Percentiles rank a stretch among this genome's conserved stretches.
phyloP scores from a whole-genome alignment of 2,113 vertebrate species.

The Elaphurus davidianus region DNA sequence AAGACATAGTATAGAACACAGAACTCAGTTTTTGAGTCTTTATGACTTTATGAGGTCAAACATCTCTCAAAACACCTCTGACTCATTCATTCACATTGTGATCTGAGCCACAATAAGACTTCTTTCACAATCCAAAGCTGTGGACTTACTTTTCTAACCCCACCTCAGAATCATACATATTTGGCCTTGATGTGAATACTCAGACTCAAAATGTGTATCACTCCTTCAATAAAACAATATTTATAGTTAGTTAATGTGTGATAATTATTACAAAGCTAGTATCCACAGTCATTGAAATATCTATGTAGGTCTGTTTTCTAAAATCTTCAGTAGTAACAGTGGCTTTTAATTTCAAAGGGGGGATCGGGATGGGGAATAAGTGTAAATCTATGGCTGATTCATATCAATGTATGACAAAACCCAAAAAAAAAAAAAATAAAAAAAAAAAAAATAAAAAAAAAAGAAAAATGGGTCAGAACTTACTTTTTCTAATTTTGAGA shows the following conservation, averaged over 20 bases:
- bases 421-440: too few species aligned
- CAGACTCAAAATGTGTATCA: background rate
- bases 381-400: too few species aligned
- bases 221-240: background rate
- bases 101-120: background rate
- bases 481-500: background rate
- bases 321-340: background rate
- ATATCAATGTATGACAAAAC: too few species aligned
- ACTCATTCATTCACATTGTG: background rate
- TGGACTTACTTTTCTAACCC: background rate
- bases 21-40: background rate
- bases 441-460: too few species aligned
- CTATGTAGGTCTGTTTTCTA: background rate
- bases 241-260: background rate
- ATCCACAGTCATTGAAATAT: background rate
- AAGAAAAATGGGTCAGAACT: conserved; percentile 18
- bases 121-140: background rate
- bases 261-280: background rate
- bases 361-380: too few species aligned
- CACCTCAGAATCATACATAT: background rate
- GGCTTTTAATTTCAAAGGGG: background rate
- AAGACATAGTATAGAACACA: background rate
- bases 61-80: background rate
- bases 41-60: background rate
- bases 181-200: background rate